Conservation (phyloP, 2,113 vertebrate genomes). For the Pseudopipra pipra region DNA sequence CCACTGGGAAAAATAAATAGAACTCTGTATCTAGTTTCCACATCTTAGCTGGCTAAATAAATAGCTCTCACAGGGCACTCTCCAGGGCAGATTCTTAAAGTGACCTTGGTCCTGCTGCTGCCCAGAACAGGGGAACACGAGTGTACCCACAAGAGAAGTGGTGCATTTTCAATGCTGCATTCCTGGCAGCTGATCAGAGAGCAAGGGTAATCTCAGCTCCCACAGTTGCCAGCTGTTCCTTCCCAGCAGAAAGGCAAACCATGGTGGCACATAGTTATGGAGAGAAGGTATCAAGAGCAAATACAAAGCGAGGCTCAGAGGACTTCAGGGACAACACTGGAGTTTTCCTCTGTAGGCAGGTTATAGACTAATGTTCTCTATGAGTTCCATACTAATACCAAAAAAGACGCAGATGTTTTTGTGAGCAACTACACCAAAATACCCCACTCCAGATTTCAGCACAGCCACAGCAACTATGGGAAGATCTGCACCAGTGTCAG, state of each 20-base stretch:
- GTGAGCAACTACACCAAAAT: not conserved
- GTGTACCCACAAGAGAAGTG: not conserved
- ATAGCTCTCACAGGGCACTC: slow-evolving; percentile 45
- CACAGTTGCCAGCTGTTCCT: not conserved
- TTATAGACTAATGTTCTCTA: not conserved
- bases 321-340: not conserved
- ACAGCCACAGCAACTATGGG: not conserved
- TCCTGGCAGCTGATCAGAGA: slow-evolving; percentile 59
- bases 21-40: slow-evolving; percentile 64
- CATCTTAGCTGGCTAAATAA: slow-evolving; percentile 57
- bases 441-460: not conserved
- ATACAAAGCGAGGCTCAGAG: not conserved
- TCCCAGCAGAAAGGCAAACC: slow-evolving; percentile 12
- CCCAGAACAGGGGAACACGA: not conserved
- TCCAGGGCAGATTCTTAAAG: slow-evolving; percentile 50
- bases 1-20: slow-evolving; percentile 67
- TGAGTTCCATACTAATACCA: not conserved
- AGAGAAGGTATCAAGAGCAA: not conserved
- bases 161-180: not conserved
- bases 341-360: not conserved
- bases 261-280: not conserved
- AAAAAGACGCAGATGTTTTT: not conserved
- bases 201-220: slow-evolving; percentile 14
- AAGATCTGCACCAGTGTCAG: not conserved
- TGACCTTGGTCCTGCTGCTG: slow-evolving; percentile 47